Percentiles rank a stretch among this genome's conserved stretches.
These are phyloP conservation scores for Caenorhabditis doughertyi DNA, from an alignment of 2,888 invertebrate species.

Conservation along the genomic window DNA sequence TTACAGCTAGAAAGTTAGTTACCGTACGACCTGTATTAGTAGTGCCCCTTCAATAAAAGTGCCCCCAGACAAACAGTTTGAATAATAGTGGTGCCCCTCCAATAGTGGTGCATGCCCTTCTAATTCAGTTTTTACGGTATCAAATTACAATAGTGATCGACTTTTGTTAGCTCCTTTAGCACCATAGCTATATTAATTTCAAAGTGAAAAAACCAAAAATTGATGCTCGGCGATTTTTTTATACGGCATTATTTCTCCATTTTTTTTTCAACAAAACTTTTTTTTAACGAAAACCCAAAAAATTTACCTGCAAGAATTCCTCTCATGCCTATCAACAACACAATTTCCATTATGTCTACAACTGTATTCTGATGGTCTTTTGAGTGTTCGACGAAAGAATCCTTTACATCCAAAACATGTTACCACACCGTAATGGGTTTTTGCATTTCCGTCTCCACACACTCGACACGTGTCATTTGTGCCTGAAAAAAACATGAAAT, in stretches of 20 bases:
- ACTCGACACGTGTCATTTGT: slow-evolving; percentile 79
- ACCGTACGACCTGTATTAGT: no score
- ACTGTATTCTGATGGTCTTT: slow-evolving; percentile 81
- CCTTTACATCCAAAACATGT: slow-evolving; percentile 78
- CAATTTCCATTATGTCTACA: slow-evolving; percentile 82
- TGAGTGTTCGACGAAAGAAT: slow-evolving; percentile 79
- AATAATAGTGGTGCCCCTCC: no score
- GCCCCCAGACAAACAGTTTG: no score
- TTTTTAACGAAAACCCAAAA: slow-evolving; percentile 44
- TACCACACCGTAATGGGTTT: slow-evolving; percentile 82
- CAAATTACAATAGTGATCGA: no score
- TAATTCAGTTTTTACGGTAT: no score
- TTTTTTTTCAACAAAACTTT: neutral
- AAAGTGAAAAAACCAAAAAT: no score
- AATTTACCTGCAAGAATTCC: slow-evolving; percentile 74
- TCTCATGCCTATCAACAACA: slow-evolving; percentile 75
- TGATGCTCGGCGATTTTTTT: no score
- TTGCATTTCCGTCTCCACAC: slow-evolving; percentile 81
- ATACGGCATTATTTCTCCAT: neutral
- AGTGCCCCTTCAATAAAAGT: no score
- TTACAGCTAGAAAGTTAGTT: no score
- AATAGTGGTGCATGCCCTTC: no score
- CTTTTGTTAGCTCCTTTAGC: no score
- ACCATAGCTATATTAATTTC: no score
- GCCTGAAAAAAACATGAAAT: slow-evolving; percentile 25